phyloP scores from a whole-genome alignment of 2,113 vertebrate genomes.

The Oriolus oriolus region DNA sequence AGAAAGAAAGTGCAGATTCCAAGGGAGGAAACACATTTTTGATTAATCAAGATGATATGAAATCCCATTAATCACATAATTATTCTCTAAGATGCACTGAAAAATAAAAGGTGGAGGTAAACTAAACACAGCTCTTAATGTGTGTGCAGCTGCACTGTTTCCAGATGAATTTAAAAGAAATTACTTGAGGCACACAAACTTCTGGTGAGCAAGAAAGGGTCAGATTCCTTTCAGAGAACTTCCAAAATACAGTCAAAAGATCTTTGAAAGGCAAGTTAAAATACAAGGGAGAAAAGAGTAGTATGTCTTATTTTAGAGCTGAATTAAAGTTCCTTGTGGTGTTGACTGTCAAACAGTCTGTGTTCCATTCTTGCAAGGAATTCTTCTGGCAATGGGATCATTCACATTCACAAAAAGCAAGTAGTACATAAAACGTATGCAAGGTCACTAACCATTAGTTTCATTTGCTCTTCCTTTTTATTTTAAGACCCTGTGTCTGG shows the following conservation, averaged over 20 bases:
- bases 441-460: background rate
- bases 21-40: background rate
- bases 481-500: background rate
- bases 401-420: background rate
- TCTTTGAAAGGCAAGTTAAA: background rate
- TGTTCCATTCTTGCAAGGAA: background rate
- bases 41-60: background rate
- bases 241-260: background rate
- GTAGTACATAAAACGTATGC: background rate
- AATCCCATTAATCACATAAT: background rate
- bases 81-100: background rate
- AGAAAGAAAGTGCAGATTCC: background rate
- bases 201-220: background rate
- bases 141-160: background rate
- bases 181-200: background rate
- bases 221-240: background rate
- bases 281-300: background rate
- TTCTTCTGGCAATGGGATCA: background rate
- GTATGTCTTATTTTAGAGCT: background rate
- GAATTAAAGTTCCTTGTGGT: background rate
- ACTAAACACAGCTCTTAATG: background rate
- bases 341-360: background rate
- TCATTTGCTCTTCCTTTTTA: background rate
- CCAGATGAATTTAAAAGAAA: background rate
- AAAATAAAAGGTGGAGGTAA: background rate